Percentiles rank a stretch among this genome's conserved stretches.
Evolutionary conservation across 2,888 invertebrate genomes (phyloP).

Genomic region (Pandemis corylana): DNA sequence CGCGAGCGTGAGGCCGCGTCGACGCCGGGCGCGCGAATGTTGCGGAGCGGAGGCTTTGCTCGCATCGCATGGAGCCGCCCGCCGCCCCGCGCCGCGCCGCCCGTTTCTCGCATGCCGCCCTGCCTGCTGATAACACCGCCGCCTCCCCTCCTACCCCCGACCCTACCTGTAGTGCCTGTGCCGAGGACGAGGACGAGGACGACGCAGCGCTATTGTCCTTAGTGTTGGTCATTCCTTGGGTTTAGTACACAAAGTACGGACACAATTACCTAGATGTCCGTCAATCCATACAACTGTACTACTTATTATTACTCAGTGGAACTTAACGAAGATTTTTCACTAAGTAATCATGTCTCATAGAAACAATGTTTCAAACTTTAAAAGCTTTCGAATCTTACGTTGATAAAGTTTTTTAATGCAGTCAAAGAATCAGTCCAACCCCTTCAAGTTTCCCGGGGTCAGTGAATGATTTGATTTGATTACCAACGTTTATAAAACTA

Average conservation of each 20-base stretch:
- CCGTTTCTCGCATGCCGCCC: slow-evolving; percentile 49
- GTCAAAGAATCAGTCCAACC: too few species aligned
- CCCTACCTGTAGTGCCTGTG: slow-evolving; percentile 33
- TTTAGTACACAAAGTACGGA: not conserved
- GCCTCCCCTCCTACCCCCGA: slow-evolving; percentile 46
- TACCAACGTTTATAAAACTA: too few species aligned
- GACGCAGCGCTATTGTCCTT: slow-evolving; percentile 52
- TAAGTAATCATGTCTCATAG: too few species aligned
- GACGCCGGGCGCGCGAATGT: slow-evolving; percentile 75
- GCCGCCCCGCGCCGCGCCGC: slow-evolving; percentile 46
- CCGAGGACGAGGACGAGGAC: slow-evolving; percentile 36
- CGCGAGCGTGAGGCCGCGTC: slow-evolving; percentile 67
- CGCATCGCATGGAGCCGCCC: slow-evolving; percentile 54
- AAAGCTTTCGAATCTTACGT: too few species aligned
- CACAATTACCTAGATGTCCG: not conserved
- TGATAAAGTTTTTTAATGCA: too few species aligned
- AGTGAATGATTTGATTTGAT: too few species aligned
- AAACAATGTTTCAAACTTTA: too few species aligned
- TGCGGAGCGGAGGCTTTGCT: slow-evolving; percentile 62
- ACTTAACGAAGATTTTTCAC: not conserved
- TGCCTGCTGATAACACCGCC: slow-evolving; percentile 50
- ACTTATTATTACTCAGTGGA: not conserved
- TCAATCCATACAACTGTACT: not conserved
- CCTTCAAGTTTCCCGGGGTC: too few species aligned
- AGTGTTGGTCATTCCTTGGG: slow-evolving; percentile 2